These are phyloP conservation scores for Rhysida immarginata DNA, from an alignment of 1,140 invertebrate species.

Conservation along the genomic window DNA sequence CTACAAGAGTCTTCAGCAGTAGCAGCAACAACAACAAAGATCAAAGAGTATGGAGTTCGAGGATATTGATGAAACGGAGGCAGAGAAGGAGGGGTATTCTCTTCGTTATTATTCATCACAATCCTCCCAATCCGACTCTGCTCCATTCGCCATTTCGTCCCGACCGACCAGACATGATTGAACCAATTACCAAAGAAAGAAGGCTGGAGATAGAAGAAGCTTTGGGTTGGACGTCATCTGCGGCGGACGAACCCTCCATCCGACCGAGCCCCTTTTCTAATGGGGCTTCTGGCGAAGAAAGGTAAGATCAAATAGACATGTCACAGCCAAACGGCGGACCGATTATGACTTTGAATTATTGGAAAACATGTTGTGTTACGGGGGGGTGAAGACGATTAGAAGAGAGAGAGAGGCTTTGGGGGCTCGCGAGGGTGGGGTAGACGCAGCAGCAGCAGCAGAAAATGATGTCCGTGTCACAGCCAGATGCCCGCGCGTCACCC, in stretches of 20 bases:
- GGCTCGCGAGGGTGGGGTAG: not conserved
- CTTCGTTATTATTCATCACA: no score
- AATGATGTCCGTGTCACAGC: not conserved
- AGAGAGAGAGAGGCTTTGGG: not conserved
- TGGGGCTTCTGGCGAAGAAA: not conserved
- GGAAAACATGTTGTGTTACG: constrained; percentile 1
- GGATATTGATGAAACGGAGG: not conserved
- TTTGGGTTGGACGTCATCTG: no score
- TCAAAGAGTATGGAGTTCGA: not conserved
- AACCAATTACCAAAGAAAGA: no score
- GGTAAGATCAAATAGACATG: constrained; percentile 5
- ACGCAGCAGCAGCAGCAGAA: not conserved
- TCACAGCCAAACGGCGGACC: not conserved
- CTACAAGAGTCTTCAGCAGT: no score
- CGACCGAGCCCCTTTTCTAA: not conserved
- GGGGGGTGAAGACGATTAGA: not conserved
- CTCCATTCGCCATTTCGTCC: not conserved
- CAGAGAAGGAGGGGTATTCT: no score
- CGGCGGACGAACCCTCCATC: no score
- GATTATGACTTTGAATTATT: constrained; percentile 3
- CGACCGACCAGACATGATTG: no score
- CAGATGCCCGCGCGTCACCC: not conserved
- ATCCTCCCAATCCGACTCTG: no score
- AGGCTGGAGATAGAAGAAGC: no score
- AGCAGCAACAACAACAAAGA: no score